A percentile compares a stretch with the other conserved stretches of the same genome.
phyloP scores from a whole-genome alignment of 1,140 invertebrate genomes.

The Brachionus asplanchnoidis region DNA sequence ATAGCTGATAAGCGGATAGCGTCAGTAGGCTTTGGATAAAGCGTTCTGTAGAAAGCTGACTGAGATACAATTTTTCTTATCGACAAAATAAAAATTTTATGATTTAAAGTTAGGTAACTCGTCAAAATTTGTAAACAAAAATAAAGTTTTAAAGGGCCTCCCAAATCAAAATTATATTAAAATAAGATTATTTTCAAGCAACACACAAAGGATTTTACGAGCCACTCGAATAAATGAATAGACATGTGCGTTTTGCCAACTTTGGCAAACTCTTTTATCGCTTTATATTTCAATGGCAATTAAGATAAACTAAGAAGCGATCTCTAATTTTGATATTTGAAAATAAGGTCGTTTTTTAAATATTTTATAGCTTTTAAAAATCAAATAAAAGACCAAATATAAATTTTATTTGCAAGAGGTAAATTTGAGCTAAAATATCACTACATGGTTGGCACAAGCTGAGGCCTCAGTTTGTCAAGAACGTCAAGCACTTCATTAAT shows the following conservation, averaged over 20 bases:
- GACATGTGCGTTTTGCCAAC: not conserved
- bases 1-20: not conserved
- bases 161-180: too few relatives aligned
- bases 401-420: not conserved
- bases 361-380: not conserved
- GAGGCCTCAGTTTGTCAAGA: not conserved
- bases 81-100: not conserved
- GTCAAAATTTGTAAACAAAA: not conserved
- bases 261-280: not conserved
- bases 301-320: not conserved
- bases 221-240: not conserved
- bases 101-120: not conserved
- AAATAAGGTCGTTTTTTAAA: not conserved
- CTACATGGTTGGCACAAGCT: not conserved
- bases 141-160: not conserved
- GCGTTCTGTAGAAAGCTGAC: not conserved
- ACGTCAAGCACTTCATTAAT: not conserved
- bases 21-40: not conserved
- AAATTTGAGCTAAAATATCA: not conserved
- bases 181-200: too few relatives aligned
- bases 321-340: not conserved
- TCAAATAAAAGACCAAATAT: not conserved
- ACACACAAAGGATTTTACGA: not conserved
- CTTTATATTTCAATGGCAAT: not conserved
- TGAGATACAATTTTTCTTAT: not conserved